phyloP scores from a whole-genome alignment of 92 coral and sea anemone species.

The Bergia sp. region DNA sequence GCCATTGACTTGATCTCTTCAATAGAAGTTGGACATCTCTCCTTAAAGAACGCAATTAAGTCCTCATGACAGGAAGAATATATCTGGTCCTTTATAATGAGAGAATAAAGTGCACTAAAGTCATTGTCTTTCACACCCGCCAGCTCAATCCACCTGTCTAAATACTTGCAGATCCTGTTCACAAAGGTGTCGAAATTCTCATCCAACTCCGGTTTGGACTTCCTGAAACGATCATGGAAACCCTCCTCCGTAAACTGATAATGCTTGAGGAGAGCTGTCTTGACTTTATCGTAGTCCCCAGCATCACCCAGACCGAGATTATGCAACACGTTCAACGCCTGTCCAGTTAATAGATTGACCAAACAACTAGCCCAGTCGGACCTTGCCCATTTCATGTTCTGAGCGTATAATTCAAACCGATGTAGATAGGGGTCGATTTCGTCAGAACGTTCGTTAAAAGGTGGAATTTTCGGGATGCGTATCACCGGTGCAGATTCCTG shows the following conservation, averaged over 20 bases:
- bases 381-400: constrained; percentile 10
- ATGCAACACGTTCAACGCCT: constrained; percentile 15
- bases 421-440: constrained; percentile 28
- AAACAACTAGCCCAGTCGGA: constrained; percentile 14
- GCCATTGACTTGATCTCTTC: neutral
- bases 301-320: constrained; percentile 13
- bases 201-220: neutral
- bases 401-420: constrained; percentile 39
- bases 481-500: neutral
- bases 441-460: constrained; percentile 32
- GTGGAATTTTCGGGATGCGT: neutral
- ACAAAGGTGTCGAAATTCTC: constrained; percentile 4
- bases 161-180: neutral
- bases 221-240: neutral
- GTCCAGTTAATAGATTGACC: constrained; percentile 14
- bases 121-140: neutral
- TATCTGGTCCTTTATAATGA: neutral
- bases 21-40: neutral
- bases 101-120: neutral
- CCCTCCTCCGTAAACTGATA: no score
- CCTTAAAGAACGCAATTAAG: constrained; percentile 6
- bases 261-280: constrained; percentile 20
- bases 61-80: constrained; percentile 7
- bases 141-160: constrained; percentile 5
- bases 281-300: neutral